Percentiles rank a stretch among this genome's conserved stretches.
Evolutionary conservation across 2,797 vertebrate genomes (phyloP).

Genomic region (Balearica regulorum): DNA sequence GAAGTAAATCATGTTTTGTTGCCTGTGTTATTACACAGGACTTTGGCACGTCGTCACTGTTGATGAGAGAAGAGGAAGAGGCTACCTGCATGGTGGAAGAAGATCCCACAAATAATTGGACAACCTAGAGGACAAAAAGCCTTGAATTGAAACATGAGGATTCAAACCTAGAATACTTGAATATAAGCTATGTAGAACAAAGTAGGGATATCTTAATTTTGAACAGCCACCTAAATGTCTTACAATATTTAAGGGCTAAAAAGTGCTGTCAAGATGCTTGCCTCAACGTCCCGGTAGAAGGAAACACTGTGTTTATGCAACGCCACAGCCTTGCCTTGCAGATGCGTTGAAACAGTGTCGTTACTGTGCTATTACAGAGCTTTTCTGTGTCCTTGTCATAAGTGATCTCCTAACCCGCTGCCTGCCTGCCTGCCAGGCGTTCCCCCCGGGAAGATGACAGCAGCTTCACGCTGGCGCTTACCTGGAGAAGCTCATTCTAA

Average conservation of each 20-base stretch:
- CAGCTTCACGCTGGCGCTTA: neutral
- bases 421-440: neutral
- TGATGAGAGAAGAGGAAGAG: neutral
- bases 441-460: neutral
- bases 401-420: neutral
- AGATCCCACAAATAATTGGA: neutral
- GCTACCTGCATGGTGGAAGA: neutral
- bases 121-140: neutral
- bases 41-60: accelerated
- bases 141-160: neutral
- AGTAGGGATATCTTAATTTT: neutral
- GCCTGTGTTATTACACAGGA: neutral
- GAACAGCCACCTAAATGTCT: neutral
- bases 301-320: neutral
- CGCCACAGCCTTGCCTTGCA: neutral
- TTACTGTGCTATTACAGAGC: neutral
- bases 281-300: neutral
- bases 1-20: neutral
- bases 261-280: neutral
- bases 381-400: neutral
- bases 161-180: neutral
- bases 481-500: neutral
- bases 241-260: neutral
- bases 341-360: neutral
- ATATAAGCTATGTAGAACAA: neutral